Conservation (phyloP, 2,797 vertebrate species). For the Leptoclinus maculatus region DNA sequence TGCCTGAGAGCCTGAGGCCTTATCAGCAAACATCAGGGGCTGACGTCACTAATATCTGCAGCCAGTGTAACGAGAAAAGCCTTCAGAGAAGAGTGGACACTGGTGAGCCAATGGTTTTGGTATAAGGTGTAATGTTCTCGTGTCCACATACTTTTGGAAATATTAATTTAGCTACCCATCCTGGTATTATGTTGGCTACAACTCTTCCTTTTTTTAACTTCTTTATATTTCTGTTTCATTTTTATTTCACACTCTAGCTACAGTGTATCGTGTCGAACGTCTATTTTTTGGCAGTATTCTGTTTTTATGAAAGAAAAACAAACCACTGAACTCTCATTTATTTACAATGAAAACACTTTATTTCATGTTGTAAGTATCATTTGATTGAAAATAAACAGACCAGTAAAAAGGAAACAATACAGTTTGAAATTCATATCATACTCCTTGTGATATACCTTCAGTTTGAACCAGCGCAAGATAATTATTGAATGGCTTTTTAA, state of each 20-base stretch:
- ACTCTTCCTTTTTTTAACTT: background rate
- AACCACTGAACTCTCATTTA: conserved; percentile 30
- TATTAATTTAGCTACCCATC: background rate
- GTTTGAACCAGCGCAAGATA: conserved; percentile 60
- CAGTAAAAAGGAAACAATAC: conserved; percentile 77
- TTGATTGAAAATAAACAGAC: conserved; percentile 77
- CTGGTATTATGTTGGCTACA: background rate
- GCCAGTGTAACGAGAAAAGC: background rate
- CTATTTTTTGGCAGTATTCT: background rate
- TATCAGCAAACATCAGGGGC: background rate
- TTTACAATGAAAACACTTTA: conserved; percentile 86
- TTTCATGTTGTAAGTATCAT: conserved; percentile 72
- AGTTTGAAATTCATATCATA: conserved; percentile 58
- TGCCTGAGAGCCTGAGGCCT: background rate
- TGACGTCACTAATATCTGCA: background rate
- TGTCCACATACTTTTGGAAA: conserved; percentile 2
- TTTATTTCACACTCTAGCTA: background rate
- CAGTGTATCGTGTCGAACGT: too few species aligned
- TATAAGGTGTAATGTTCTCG: too few species aligned
- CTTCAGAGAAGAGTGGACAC: background rate
- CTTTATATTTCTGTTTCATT: background rate
- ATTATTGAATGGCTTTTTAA: conserved; percentile 71
- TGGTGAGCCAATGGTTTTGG: background rate
- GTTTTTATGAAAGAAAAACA: background rate
- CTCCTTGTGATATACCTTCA: conserved; percentile 50